Base-by-base conservation (phyloP, 2,113 vertebrate species). In the Toxotes jaculatrix region DNA sequence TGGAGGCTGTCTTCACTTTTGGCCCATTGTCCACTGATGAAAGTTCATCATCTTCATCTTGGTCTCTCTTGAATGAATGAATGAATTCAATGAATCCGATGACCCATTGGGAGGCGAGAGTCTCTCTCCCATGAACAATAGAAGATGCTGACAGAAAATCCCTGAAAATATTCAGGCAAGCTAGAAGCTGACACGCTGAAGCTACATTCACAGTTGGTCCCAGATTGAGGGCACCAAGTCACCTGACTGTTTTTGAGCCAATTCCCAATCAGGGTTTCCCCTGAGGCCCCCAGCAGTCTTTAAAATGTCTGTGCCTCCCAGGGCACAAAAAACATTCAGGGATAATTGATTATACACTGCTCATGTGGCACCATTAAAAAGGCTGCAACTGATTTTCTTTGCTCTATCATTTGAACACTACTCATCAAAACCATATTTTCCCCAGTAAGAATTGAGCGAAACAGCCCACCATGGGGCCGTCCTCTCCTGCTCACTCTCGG, bases 401-500 rank as follows among this genome's bases (percentile, higher is more conserved):
- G 9, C 55, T 61, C 13, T 42, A 47, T 81, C 14, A 53, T 51
- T 72, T 64, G 42, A 56, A 34, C 43, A 34, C 16, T 17, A 38
- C 40, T 56, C 31, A 21, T 62, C 5, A 43, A 49, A 72, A 56
- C 16, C 7, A 12, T 21, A 36, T 57, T 42, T 57, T 11, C 5
- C 38, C 31, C 40, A 14, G 11, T 27, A n/a, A 55, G 16, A 32
- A 21, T 57, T 1, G 19, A 64, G 17, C 19, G 32, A 56, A 47
- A 51, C 31, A 14, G 7, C 16, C n/a, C 9, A 21, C 55, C 10
- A 0, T 5, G 0, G 17, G 45, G 43, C 57, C 45, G 43, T 34
- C 32, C 19, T 69, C 65, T 38, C 14, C 43, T 69, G 49, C 34
- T 72, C 23, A 71, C 66, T 51, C 64, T 3, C 42, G 47, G 43